These are phyloP conservation scores for Acleris laterana DNA, from an alignment of 2,888 invertebrate genomes.

Conservation along the genomic window DNA sequence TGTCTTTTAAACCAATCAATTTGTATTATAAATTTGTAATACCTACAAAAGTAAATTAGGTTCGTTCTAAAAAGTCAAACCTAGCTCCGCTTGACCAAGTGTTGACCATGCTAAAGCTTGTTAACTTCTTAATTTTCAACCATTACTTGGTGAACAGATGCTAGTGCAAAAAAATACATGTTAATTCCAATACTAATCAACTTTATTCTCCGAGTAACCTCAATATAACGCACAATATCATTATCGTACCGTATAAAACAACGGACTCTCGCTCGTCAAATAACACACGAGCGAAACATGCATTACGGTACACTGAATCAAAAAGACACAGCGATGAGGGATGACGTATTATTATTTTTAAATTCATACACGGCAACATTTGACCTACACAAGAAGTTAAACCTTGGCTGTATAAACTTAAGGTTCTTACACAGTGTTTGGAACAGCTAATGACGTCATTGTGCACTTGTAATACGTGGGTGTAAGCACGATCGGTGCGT, in stretches of 20 bases:
- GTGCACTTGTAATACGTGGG: conserved; percentile 72
- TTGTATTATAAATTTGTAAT: too few relatives aligned
- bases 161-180: too few relatives aligned
- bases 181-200: too few relatives aligned
- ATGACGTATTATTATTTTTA: conserved; percentile 80
- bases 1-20: too few relatives aligned
- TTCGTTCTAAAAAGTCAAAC: too few relatives aligned
- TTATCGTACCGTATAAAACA: conserved; percentile 45
- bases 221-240: not conserved
- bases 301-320: conserved; percentile 68
- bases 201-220: too few relatives aligned
- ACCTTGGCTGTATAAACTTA: conserved; percentile 44
- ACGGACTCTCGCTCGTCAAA: conserved; percentile 66
- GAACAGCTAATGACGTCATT: conserved; percentile 65
- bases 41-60: too few relatives aligned
- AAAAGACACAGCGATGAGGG: conserved; percentile 75
- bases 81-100: too few relatives aligned
- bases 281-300: conserved; percentile 69
- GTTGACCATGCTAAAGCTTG: too few relatives aligned
- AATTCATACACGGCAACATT: conserved; percentile 69
- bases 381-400: conserved; percentile 43
- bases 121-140: too few relatives aligned
- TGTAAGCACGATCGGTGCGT: conserved; percentile 70
- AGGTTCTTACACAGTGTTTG: conserved; percentile 28
- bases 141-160: too few relatives aligned